Evolutionary conservation across 2,797 vertebrate genomes (phyloP), one percentile per base, ranked within the genome.

Genomic region (Stomatorhinus walkeri): DNA sequence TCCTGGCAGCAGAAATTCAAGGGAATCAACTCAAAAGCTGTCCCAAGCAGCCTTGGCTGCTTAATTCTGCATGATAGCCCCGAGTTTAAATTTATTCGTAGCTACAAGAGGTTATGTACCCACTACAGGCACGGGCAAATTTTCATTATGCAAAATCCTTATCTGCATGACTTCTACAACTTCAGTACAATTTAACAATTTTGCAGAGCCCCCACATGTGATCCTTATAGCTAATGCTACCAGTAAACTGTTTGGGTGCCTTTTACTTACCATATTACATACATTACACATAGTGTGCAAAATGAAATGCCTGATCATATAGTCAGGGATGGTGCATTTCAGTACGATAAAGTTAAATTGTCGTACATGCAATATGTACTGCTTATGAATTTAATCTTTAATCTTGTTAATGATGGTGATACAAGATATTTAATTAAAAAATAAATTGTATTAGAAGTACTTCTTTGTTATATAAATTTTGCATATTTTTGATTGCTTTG

Each of bases 61-160:
- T 83, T 83, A 48, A n/a, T 83, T 83, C 79, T 22, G 79, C 43
- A 48, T 84, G 48, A 84, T 48, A 24, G 81, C 43, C 48, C 48
- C 48, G 9, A 49, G 48, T 84, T 84, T 51, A 51, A 84, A 48
- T 84, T 84, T 84, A 84, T 48, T 84, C 9, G 81, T 83, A 72
- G 64, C 64, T 72, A 72, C 28, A 72, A 72, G 64, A 72, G 64
- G 28, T 72, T 72, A 28, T 72, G 72, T 16, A 43, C 72, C 16
- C 72, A n/a, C 6, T 46, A 46, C 72, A 46, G 72, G 36, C 40
- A 46, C 16, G 36, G 72, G 72, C 36, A 79, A 79, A 79, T 79
- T 72, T 79, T 79, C 72, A 79, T 79, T 79, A 79, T 79, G 72
- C 72, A 79, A 79, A 79, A 46, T 79, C 72, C 72, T 79, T 79